These are phyloP conservation scores for Bradynema listronoti DNA, from an alignment of 1,140 invertebrate species.

Conservation along the genomic window DNA sequence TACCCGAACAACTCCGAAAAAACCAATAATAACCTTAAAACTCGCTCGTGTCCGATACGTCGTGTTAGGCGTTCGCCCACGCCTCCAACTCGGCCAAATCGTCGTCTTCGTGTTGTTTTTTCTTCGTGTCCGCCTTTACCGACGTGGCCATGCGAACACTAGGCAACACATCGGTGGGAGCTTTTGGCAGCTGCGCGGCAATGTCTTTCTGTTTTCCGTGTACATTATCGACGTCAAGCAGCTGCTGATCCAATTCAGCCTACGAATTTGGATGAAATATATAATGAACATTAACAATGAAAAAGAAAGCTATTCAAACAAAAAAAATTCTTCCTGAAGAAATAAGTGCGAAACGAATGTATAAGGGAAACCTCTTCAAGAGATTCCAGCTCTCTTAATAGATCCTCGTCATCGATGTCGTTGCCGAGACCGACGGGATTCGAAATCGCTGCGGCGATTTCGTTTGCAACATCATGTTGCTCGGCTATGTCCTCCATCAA, in stretches of 20 bases:
- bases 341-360: no score
- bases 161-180: slow-evolving; percentile 45
- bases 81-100: slow-evolving; percentile 71
- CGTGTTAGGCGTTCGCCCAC: slow-evolving; percentile 66
- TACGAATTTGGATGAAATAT: slow-evolving; percentile 66
- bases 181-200: slow-evolving; percentile 58
- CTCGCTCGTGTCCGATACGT: neutral
- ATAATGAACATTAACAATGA: slow-evolving; percentile 63
- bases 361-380: slow-evolving; percentile 49
- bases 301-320: neutral
- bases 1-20: neutral
- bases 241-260: slow-evolving; percentile 65
- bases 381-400: slow-evolving; percentile 38
- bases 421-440: slow-evolving; percentile 89
- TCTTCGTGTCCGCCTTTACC: slow-evolving; percentile 3
- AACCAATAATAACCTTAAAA: neutral
- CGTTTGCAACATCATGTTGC: slow-evolving; percentile 93
- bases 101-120: slow-evolving; percentile 68
- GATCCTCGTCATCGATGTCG: slow-evolving; percentile 74
- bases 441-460: slow-evolving; percentile 96
- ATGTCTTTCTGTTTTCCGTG: slow-evolving; percentile 58
- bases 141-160: neutral
- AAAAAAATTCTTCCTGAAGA: no score
- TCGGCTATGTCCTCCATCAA: slow-evolving; percentile 99
- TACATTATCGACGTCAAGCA: slow-evolving; percentile 61